These are phyloP conservation scores for Acanthisitta chloris DNA, from an alignment of 2,113 vertebrate genomes.

Conservation along the genomic window DNA sequence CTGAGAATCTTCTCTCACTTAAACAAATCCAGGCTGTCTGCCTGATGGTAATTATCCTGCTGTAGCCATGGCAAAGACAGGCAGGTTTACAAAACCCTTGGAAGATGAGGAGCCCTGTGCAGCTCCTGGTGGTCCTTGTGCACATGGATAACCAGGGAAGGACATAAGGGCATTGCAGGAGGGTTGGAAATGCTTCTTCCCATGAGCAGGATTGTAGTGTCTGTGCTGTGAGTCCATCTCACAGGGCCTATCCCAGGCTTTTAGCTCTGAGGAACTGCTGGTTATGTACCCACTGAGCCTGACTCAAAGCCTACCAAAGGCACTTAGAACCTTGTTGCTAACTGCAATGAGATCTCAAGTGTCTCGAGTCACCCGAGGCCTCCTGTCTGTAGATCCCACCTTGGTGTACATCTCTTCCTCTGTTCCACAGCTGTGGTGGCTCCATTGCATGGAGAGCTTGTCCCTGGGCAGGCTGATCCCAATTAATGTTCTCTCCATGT, in stretches of 20 bases:
- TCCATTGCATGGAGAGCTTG: neutral
- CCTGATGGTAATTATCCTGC: neutral
- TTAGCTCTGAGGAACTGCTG: neutral
- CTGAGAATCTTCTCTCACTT: slow-evolving; percentile 43
- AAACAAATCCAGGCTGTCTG: slow-evolving; percentile 30
- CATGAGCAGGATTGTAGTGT: neutral
- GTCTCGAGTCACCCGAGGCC: neutral
- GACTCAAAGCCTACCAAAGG: neutral
- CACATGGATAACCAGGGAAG: neutral
- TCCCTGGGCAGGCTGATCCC: neutral
- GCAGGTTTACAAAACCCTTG: neutral
- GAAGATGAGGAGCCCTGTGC: neutral
- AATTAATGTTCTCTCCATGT: neutral
- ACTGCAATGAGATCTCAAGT: neutral
- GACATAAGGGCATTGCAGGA: neutral
- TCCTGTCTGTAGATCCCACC: neutral
- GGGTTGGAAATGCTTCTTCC: neutral
- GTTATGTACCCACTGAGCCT: neutral
- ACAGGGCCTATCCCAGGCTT: neutral
- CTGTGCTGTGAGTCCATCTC: neutral
- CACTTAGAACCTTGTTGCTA: neutral
- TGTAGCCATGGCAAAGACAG: neutral
- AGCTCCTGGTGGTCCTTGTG: neutral
- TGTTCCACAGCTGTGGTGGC: neutral
- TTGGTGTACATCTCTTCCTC: neutral